These are phyloP conservation scores for Lasiurus borealis DNA, from an alignment of 2,113 vertebrate species.

Conservation along the genomic window DNA sequence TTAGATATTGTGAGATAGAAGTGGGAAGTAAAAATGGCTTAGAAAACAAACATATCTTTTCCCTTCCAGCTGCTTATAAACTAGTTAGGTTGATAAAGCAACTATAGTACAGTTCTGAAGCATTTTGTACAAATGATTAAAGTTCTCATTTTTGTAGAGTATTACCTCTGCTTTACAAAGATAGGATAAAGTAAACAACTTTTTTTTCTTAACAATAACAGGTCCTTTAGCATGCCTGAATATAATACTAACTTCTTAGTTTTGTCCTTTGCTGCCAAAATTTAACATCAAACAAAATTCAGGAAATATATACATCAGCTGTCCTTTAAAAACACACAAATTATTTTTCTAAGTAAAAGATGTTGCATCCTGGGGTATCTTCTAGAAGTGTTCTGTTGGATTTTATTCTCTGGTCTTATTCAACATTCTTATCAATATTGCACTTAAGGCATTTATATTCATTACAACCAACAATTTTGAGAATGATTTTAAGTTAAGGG, in stretches of 20 bases:
- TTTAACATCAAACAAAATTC: background rate
- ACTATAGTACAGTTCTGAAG: slow-evolving; percentile 52
- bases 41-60: slow-evolving; percentile 66
- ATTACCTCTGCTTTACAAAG: slow-evolving; percentile 56
- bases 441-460: background rate
- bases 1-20: background rate
- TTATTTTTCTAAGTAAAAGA: background rate
- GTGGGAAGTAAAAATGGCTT: background rate
- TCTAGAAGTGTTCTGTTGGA: background rate
- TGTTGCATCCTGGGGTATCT: background rate
- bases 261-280: background rate
- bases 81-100: slow-evolving; percentile 28
- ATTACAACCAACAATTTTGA: background rate
- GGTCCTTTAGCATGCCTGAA: background rate
- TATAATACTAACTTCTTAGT: slow-evolving; percentile 11
- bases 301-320: background rate
- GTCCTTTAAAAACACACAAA: background rate
- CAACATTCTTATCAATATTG: background rate
- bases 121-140: slow-evolving; percentile 40
- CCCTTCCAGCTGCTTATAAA: slow-evolving; percentile 55
- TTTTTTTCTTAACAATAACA: slow-evolving; percentile 37
- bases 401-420: background rate
- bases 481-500: background rate
- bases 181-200: slow-evolving; percentile 65
- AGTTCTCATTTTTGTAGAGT: background rate